Percentiles rank a stretch among this genome's conserved stretches.
Evolutionary conservation across 2,797 vertebrate species (phyloP).

Genomic region (Acanthurus tractus): DNA sequence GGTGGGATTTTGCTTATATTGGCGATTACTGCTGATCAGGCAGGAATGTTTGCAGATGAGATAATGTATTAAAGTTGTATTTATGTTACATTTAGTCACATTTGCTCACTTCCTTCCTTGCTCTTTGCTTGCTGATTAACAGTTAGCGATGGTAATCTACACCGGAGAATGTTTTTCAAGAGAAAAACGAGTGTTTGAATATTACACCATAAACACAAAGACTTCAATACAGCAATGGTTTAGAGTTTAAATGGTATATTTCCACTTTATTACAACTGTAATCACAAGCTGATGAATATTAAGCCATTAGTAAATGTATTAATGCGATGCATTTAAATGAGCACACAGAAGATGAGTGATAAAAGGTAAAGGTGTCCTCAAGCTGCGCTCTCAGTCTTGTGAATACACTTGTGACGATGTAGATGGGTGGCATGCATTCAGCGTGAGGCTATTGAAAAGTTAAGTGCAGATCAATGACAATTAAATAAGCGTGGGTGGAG

Average conservation of each 20-base stretch:
- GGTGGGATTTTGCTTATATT: no score
- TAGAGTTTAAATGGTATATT: not conserved
- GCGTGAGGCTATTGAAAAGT: conserved; percentile 43
- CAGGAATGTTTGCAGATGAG: no score
- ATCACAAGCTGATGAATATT: not conserved
- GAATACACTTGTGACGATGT: conserved; percentile 1
- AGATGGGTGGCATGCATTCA: conserved; percentile 28
- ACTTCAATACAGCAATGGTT: not conserved
- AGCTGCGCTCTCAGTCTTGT: not conserved
- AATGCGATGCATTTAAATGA: not conserved
- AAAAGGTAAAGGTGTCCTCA: not conserved
- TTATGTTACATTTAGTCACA: no score
- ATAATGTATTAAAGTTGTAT: no score
- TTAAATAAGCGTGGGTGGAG: conserved; percentile 63
- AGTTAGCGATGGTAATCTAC: no score
- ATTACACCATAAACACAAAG: not conserved
- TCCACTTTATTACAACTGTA: not conserved
- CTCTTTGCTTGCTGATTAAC: no score
- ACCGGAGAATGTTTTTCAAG: no score
- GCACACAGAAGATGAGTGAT: not conserved
- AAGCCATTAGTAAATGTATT: not conserved
- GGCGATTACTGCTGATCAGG: no score
- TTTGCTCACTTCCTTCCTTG: no score
- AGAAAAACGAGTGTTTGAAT: not conserved
- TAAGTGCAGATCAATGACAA: conserved; percentile 76